A percentile compares a stretch with the other conserved stretches of the same genome.
Conservation (phyloP, 2,113 vertebrate genomes). For the Numida meleagris region DNA sequence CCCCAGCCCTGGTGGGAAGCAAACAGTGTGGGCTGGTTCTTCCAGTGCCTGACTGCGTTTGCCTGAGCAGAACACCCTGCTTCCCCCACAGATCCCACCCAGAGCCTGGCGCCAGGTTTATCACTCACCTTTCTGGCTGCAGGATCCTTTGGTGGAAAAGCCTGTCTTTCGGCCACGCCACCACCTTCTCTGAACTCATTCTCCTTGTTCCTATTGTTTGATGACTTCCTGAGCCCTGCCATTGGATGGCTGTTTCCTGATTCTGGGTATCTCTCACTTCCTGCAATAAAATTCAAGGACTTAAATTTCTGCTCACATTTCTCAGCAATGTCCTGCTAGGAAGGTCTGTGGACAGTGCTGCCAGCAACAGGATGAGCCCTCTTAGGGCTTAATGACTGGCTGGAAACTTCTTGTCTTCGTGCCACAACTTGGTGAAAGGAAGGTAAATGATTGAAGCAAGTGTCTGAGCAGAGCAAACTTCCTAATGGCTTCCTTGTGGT, state of each 20-base stretch:
- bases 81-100: background rate
- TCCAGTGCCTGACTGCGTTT: background rate
- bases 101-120: background rate
- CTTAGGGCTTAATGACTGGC: background rate
- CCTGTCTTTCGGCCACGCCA: constrained; percentile 63
- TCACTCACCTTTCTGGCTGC: constrained; percentile 77
- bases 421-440: background rate
- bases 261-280: constrained; percentile 37
- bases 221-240: constrained; percentile 69
- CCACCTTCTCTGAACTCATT: constrained; percentile 73
- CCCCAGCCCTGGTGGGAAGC: fast-evolving
- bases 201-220: constrained; percentile 79
- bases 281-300: constrained; percentile 61
- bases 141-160: constrained; percentile 50
- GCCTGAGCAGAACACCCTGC: background rate
- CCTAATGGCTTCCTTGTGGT: background rate
- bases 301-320: background rate
- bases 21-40: background rate
- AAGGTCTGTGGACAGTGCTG: background rate
- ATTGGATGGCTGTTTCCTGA: constrained; percentile 46
- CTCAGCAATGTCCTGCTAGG: background rate
- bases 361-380: background rate
- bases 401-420: background rate
- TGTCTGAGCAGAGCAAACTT: background rate
- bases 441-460: background rate